Conservation (phyloP, 2,113 vertebrate genomes). For the Trematomus loennbergii region DNA sequence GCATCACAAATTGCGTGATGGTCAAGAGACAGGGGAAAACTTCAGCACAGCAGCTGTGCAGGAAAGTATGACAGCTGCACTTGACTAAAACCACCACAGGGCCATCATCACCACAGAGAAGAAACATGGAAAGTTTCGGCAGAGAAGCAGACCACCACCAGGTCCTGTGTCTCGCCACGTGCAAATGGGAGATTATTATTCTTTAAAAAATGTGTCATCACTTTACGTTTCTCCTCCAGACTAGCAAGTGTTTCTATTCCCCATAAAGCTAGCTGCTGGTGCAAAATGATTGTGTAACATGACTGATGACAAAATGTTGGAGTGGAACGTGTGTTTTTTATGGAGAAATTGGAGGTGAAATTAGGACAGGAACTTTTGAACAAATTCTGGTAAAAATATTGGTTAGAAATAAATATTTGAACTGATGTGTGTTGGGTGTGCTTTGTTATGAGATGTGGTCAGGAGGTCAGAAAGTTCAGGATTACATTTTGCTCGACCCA, state of each 20-base stretch:
- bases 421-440: not conserved
- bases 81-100: conserved; percentile 58
- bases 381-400: conserved; percentile 11
- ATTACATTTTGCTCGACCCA: conserved; percentile 11
- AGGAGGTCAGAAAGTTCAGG: conserved; percentile 30
- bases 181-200: conserved; percentile 78
- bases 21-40: conserved; percentile 70
- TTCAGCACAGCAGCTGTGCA: conserved; percentile 59
- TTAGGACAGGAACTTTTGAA: not conserved
- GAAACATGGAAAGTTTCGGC: conserved; percentile 83
- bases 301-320: not conserved
- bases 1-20: conserved; percentile 67
- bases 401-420: conserved; percentile 39
- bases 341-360: conserved; percentile 7
- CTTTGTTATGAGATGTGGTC: conserved; percentile 24
- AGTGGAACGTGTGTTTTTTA: conserved; percentile 22
- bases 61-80: conserved; percentile 83
- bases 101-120: conserved; percentile 68
- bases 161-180: conserved; percentile 74
- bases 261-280: not conserved
- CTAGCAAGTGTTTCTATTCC: conserved; percentile 30
- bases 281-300: conserved; percentile 42
- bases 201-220: conserved; percentile 73
- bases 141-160: conserved; percentile 66
- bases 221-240: conserved; percentile 47